A percentile compares a stretch with the other conserved stretches of the same genome.
phyloP scores from a whole-genome alignment of 2,797 vertebrate genomes.

The Pipistrellus nathusii region DNA sequence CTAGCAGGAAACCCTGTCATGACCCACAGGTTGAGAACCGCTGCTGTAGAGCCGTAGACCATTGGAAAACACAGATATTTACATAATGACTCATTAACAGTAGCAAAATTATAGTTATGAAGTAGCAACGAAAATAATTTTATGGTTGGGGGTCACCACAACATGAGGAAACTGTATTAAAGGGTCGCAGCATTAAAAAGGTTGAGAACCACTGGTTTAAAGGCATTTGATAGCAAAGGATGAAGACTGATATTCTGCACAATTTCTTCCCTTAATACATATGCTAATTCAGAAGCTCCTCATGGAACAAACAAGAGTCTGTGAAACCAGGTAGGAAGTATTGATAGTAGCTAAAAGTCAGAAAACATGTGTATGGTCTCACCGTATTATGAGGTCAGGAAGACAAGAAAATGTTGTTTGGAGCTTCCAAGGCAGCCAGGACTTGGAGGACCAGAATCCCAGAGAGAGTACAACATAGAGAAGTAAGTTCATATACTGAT shows the following conservation, averaged over 20 bases:
- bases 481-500: neutral
- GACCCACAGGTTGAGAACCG: too few species aligned
- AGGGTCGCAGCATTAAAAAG: too few species aligned
- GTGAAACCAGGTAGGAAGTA: neutral
- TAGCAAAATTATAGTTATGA: too few species aligned
- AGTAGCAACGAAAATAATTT: too few species aligned
- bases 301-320: neutral
- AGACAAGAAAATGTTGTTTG: neutral
- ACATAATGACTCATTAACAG: too few species aligned
- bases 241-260: neutral
- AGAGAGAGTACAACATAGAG: neutral
- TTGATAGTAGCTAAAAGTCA: neutral
- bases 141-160: too few species aligned
- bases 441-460: neutral
- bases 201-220: neutral
- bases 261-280: neutral
- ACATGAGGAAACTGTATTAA: too few species aligned
- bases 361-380: neutral
- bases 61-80: too few species aligned
- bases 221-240: neutral
- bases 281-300: conserved; percentile 26
- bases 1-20: too few species aligned
- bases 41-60: too few species aligned
- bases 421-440: neutral
- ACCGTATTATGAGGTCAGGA: neutral